These are phyloP conservation scores for Equus quagga DNA, from an alignment of 2,113 vertebrate species.

Conservation along the genomic window DNA sequence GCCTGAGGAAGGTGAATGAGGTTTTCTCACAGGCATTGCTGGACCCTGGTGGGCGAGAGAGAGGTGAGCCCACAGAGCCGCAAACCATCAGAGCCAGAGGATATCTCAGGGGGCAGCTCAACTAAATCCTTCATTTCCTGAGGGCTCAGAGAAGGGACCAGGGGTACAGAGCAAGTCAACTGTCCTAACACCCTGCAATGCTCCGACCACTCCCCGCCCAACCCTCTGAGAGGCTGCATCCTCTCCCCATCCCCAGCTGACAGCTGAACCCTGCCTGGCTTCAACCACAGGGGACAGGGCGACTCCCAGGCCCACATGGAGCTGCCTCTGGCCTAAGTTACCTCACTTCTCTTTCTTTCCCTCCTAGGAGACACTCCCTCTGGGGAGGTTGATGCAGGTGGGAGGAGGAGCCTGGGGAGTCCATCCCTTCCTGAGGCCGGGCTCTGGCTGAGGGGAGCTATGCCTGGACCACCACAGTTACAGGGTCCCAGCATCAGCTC, in stretches of 20 bases:
- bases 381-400: too few relatives aligned
- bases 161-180: not conserved
- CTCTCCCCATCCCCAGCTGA: not conserved
- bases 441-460: not conserved
- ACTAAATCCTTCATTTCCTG: not conserved
- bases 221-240: not conserved
- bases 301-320: not conserved
- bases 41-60: constrained; percentile 87
- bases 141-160: not conserved
- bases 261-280: not conserved
- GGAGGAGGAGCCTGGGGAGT: not conserved
- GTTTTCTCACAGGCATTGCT: constrained; percentile 98
- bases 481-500: not conserved
- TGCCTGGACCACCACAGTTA: not conserved
- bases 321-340: not conserved
- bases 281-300: not conserved
- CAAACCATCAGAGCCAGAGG: not conserved
- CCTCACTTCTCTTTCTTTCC: not conserved
- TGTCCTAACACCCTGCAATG: not conserved
- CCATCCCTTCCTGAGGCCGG: not conserved
- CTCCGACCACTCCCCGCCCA: not conserved
- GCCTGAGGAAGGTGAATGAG: constrained; percentile 94
- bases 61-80: not conserved
- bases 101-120: not conserved
- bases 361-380: not conserved